phyloP scores from a whole-genome alignment of 1,140 invertebrate species.

The Drosophila albomicans region DNA sequence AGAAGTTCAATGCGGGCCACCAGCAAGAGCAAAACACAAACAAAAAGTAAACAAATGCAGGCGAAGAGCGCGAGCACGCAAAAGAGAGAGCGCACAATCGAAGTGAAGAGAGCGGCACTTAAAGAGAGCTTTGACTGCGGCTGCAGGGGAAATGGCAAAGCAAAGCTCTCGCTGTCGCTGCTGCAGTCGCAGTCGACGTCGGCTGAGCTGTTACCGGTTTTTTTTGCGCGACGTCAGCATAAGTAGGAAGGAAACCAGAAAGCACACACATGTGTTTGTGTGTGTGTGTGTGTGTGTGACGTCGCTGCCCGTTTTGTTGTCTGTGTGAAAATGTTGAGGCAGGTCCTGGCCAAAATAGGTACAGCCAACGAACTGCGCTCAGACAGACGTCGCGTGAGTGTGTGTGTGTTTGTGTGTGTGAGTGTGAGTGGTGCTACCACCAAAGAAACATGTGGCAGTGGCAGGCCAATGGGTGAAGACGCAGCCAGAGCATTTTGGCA shows the following conservation, averaged over 20 bases:
- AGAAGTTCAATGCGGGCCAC: slow-evolving; percentile 30
- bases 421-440: slow-evolving; percentile 54
- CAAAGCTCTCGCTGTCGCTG: slow-evolving; percentile 29
- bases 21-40: slow-evolving; percentile 44
- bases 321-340: slow-evolving; percentile 79
- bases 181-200: slow-evolving; percentile 4
- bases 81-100: slow-evolving; percentile 8
- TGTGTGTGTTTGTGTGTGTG: slow-evolving; percentile 32
- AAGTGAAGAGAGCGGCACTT: slow-evolving; percentile 15
- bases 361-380: slow-evolving; percentile 84
- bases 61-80: slow-evolving; percentile 12
- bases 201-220: slow-evolving; percentile 55
- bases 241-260: slow-evolving; percentile 80
- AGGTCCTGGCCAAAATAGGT: slow-evolving; percentile 85
- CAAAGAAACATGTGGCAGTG: slow-evolving; percentile 69
- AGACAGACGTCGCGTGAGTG: slow-evolving; percentile 43
- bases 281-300: slow-evolving; percentile 38
- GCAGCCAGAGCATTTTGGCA: slow-evolving; percentile 45
- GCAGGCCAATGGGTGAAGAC: slow-evolving; percentile 79
- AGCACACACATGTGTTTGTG: slow-evolving; percentile 44
- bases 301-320: slow-evolving; percentile 52
- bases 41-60: slow-evolving; percentile 55
- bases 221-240: slow-evolving; percentile 57
- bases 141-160: slow-evolving; percentile 26
- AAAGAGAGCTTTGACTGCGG: slow-evolving; percentile 8